Percentiles rank a stretch among this genome's conserved stretches.
phyloP scores from a whole-genome alignment of 2,797 vertebrate species.

The Cheirogaleus major region DNA sequence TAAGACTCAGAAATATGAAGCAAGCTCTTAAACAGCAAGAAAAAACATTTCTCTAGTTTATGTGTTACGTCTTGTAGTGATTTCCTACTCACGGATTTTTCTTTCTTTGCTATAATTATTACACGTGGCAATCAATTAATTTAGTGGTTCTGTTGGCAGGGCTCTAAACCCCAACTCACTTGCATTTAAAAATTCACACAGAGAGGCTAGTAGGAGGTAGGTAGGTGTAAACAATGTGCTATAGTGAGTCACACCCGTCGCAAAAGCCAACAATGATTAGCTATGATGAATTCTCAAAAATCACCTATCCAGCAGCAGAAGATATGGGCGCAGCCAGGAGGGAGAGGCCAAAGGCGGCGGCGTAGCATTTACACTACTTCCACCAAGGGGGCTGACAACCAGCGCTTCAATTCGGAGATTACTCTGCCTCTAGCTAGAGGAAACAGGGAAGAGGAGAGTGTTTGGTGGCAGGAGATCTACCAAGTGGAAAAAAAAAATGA shows the following conservation, averaged over 20 bases:
- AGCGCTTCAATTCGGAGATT: not conserved
- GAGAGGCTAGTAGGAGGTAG: not conserved
- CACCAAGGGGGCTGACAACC: not conserved
- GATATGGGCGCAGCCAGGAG: not conserved
- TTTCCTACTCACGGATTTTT: not conserved
- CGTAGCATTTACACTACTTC: not conserved
- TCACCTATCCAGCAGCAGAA: not conserved
- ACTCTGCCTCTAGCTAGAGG: not conserved
- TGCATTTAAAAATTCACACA: not conserved
- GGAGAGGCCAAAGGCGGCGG: not conserved
- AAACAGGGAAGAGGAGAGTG: not conserved
- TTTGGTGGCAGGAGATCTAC: not conserved
- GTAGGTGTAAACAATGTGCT: not conserved
- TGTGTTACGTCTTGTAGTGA: not conserved
- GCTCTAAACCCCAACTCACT: not conserved
- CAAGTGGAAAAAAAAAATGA: rapidly evolving
- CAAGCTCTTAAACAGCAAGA: not conserved
- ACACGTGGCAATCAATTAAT: not conserved
- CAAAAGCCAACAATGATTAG: not conserved
- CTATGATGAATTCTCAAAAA: not conserved
- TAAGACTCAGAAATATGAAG: not conserved
- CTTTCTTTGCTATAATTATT: not conserved
- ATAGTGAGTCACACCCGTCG: not conserved
- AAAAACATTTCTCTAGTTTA: not conserved
- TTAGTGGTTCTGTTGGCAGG: not conserved